These are phyloP conservation scores for Leptinotarsa tumamoca DNA, from an alignment of 2,888 invertebrate genomes.

Conservation along the genomic window DNA sequence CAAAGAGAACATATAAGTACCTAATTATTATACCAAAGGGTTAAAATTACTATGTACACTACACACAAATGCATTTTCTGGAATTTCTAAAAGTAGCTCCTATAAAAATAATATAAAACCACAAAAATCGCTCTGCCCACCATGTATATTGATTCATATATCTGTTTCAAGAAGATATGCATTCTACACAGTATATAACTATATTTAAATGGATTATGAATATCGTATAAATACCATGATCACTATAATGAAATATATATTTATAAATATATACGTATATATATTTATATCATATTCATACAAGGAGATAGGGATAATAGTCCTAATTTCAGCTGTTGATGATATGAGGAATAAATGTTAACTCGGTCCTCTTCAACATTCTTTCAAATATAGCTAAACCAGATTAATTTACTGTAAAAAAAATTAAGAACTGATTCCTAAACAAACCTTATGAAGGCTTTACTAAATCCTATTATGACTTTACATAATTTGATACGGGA, in stretches of 20 bases:
- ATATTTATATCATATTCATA: neutral
- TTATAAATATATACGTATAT: neutral
- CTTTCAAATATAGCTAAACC: too few relatives aligned
- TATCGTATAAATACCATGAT: constrained; percentile 32
- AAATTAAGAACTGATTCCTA: too few relatives aligned
- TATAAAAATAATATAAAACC: constrained; percentile 19
- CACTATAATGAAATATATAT: constrained; percentile 34
- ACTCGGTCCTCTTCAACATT: neutral
- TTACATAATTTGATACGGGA: neutral
- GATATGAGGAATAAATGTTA: too few relatives aligned
- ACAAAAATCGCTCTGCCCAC: constrained; percentile 14
- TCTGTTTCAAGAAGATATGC: constrained; percentile 36
- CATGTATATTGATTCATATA: constrained; percentile 17
- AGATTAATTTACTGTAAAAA: too few relatives aligned
- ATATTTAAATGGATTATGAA: constrained; percentile 29
- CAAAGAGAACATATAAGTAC: constrained; percentile 1
- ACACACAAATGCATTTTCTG: neutral
- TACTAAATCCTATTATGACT: too few relatives aligned
- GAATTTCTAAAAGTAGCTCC: constrained; percentile 12
- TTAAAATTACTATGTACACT: constrained; percentile 13
- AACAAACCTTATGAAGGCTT: too few relatives aligned
- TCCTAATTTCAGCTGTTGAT: neutral
- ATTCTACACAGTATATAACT: constrained; percentile 36
- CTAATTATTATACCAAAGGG: neutral
- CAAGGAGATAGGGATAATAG: neutral